phyloP scores from a whole-genome alignment of 2,888 invertebrate species.

The Gibbula magus region DNA sequence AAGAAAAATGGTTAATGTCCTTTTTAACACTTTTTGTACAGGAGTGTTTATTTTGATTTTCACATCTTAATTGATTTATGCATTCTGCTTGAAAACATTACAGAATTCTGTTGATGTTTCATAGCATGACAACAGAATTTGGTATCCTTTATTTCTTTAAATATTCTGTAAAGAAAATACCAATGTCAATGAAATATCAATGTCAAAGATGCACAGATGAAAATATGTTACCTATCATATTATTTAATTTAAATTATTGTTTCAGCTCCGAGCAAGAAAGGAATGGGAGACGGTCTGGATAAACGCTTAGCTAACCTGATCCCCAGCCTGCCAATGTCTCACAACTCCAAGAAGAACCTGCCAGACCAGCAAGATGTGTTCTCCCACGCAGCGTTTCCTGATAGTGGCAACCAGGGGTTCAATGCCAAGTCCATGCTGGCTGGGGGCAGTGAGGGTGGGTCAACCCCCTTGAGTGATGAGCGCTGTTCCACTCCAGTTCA shows the following conservation, averaged over 20 bases:
- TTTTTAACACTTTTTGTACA: no score
- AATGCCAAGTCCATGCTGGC: slow-evolving; percentile 14
- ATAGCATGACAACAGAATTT: no score
- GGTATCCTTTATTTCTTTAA: no score
- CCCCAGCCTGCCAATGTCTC: slow-evolving; percentile 30
- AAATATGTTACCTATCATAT: no score
- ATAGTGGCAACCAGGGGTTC: background rate
- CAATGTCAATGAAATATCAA: no score
- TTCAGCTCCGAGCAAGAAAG: slow-evolving; percentile 19
- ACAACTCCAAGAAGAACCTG: slow-evolving; percentile 25
- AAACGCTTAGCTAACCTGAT: slow-evolving; percentile 42
- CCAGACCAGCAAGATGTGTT: slow-evolving; percentile 36
- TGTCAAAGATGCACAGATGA: no score
- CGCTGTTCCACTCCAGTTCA: slow-evolving; percentile 64
- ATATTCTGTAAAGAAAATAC: no score
- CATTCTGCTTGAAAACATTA: no score
- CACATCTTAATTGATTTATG: no score
- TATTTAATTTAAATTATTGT: background rate
- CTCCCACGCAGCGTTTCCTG: slow-evolving; percentile 22
- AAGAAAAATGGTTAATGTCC: no score
- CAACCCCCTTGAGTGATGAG: slow-evolving; percentile 51
- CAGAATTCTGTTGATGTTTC: no score
- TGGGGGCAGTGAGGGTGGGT: slow-evolving; percentile 39
- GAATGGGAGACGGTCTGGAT: slow-evolving; percentile 33
- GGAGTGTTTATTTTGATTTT: no score